phyloP scores from a whole-genome alignment of 1,140 invertebrate species.

The Eriosoma lanigerum region DNA sequence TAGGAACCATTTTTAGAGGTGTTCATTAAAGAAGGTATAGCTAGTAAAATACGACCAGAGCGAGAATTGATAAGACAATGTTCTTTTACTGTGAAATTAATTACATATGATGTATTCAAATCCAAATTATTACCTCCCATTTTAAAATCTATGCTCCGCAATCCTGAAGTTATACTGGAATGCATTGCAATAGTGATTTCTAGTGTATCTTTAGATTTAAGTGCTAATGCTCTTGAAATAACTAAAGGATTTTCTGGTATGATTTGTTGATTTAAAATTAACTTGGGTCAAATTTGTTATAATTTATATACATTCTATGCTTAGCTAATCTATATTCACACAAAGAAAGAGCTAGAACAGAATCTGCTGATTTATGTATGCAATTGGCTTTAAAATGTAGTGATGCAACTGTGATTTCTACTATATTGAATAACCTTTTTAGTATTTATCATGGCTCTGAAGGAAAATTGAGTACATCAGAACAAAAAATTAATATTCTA shows the following conservation, averaged over 20 bases:
- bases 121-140: constrained; percentile 75
- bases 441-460: constrained; percentile 84
- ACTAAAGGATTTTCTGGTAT: constrained; percentile 78
- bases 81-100: constrained; percentile 65
- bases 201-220: constrained; percentile 75
- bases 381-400: constrained; percentile 74
- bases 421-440: constrained; percentile 74
- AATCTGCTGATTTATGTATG: constrained; percentile 71
- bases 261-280: constrained; percentile 53
- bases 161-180: constrained; percentile 86
- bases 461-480: constrained; percentile 85
- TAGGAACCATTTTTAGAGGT: constrained; percentile 65
- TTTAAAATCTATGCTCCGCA: constrained; percentile 91
- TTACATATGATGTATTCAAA: constrained; percentile 76
- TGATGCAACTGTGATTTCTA: constrained; percentile 67
- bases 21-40: constrained; percentile 80
- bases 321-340: constrained; percentile 78
- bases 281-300: neutral
- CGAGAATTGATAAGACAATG: constrained; percentile 68
- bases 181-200: constrained; percentile 74
- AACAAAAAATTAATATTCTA: constrained; percentile 86
- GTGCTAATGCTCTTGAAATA: constrained; percentile 75
- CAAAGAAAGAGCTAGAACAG: constrained; percentile 72
- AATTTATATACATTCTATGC: constrained; percentile 50
- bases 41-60: constrained; percentile 75